Evolutionary conservation across 2,113 vertebrate genomes (phyloP), one percentile per base, ranked within the genome.

Genomic region (Burhinus oedicnemus): DNA sequence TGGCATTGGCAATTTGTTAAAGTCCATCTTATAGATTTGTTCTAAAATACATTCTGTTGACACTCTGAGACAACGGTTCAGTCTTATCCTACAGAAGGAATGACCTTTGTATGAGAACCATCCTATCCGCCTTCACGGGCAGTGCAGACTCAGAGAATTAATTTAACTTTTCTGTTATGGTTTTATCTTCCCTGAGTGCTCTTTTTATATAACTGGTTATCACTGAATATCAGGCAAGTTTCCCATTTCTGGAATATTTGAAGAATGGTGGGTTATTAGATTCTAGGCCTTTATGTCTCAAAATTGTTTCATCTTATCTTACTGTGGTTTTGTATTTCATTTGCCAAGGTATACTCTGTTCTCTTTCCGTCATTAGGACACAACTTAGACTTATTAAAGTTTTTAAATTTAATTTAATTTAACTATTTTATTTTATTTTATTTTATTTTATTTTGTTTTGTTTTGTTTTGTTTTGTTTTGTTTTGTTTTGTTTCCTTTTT

Each of bases 231-330:
- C 78, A 90, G 87, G 69, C 65, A 57, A 95, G 36, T 94, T 89
- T 94, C 78, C 78, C 77, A 34, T 94, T 96, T 95, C 84, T 96
- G 84, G 65, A 94, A 85, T 77, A 87, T 94, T 72, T 94, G 70
- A 78, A 91, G 57, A 76, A 84, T 69, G 8, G 30, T 80, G 34
- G 42, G 15, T 84, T 93, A 94, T 91, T 85, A 77, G 42, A 90
- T 87, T 89, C 66, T 91, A n/a, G 85, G 62, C 26, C 49, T 82
- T 90, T 91, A 76, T 89, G 54, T 76, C 61, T 94, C 78, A 90
- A 57, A 65, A 69, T 93, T 72, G 30, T 93, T 95, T 85, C 5
- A 69, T 94, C 40, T 85, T 84, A 19, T 0, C 69, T 90, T 89
- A 68, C 72, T 76, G 7, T 79, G 44, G 62, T 60, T 96, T 97